Base-by-base conservation (phyloP, 2,888 invertebrate genomes). In the Gari tellinella region DNA sequence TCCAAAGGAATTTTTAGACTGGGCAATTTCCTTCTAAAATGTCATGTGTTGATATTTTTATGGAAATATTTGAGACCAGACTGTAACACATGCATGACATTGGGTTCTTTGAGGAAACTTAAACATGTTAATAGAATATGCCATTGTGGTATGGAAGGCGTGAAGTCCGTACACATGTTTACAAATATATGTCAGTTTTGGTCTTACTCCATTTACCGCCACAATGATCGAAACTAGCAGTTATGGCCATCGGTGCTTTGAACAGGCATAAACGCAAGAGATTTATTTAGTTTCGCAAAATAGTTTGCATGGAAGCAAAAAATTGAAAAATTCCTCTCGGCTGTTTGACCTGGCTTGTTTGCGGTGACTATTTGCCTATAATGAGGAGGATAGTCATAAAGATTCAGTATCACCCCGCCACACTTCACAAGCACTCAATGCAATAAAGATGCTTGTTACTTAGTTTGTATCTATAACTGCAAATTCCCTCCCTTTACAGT, bases 291-390 rank as follows among this genome's bases (percentile, higher is more conserved):
- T 25, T 60, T 46, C 49, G 40, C 38, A 58, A 23, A 41, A 46
- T 48, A 45, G 45, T 61, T 67, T 58, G 38, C 67, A 67, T n/a
- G 61, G 61, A 41, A 61, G 67, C 67, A 67, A 61, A 61, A 67
- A 67, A 61, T 67, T 60, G 67, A 55, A 67, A 57, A 67, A 51
- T 67, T 52, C 67, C 55, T 15, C 23, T 8, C 26, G 46, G 43
- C 38, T 51, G 43, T 57, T 38, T 65, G 37, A 25, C 15, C 26
- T 40, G 25, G 41, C 45, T 66, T 51, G 58, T 66, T 23, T 58
- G 60, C 57, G 51, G 38, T 60, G 66, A 66, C 58, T 52, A 3
- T 19, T 14, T 2, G 48, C 23, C 12, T 10, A 19, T 12, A 48
- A 48, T 12, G 21, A 12, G 31, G 31, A 4, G 14, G 5, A 4